Conservation (phyloP, 2,113 vertebrate species). For the Raja brachyura region DNA sequence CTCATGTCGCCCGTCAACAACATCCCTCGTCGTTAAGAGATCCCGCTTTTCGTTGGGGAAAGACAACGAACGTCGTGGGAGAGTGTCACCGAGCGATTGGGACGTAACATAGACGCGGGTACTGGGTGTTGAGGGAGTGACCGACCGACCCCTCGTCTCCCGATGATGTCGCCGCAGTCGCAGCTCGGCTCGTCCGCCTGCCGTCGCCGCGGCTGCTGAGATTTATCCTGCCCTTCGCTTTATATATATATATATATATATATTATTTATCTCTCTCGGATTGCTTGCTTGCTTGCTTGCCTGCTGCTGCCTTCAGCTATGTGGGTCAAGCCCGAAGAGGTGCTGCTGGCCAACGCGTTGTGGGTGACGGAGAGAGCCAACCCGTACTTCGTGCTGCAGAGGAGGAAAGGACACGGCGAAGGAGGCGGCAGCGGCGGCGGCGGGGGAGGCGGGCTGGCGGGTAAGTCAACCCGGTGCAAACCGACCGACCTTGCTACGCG, state of each 20-base stretch:
- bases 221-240: neutral
- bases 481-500: too few species aligned
- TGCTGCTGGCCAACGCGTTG: slow-evolving; percentile 85
- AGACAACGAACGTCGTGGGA: too few species aligned
- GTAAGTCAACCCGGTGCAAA: slow-evolving; percentile 50
- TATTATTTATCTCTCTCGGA: neutral
- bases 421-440: slow-evolving; percentile 66
- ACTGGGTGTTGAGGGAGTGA: neutral
- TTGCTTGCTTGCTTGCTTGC: too few species aligned
- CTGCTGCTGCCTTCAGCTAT: slow-evolving; percentile 52
- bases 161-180: neutral
- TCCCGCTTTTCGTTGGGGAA: neutral
- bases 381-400: slow-evolving; percentile 93
- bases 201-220: too few species aligned
- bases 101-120: neutral
- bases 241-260: too few species aligned
- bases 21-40: neutral
- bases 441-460: slow-evolving; percentile 64
- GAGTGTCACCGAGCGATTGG: too few species aligned
- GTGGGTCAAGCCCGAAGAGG: slow-evolving; percentile 96
- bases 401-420: slow-evolving; percentile 84
- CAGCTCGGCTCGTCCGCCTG: neutral
- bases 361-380: slow-evolving; percentile 95
- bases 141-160: neutral
- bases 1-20: neutral